Conservation (phyloP, 1,140 invertebrate genomes). For the Drosophila asahinai region DNA sequence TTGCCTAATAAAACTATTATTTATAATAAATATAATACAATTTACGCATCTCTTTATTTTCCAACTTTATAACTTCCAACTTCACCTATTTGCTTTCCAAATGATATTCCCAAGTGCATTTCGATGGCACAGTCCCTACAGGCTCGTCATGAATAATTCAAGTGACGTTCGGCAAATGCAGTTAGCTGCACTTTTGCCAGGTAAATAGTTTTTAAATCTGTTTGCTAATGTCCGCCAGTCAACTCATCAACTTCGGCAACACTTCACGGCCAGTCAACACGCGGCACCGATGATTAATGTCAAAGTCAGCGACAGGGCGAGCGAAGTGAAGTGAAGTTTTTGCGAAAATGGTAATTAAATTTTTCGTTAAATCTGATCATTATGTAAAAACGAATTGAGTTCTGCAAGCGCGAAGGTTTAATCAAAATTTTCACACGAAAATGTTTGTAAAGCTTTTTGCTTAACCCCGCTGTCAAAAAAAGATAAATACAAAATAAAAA, state of each 20-base stretch:
- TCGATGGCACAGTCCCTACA: constrained; percentile 3
- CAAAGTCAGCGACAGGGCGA: constrained; percentile 33
- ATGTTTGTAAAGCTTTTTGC: constrained; percentile 31
- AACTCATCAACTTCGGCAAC: constrained; percentile 37
- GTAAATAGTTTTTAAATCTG: constrained; percentile 48
- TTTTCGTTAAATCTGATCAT: constrained; percentile 49
- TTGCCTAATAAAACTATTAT: too few species aligned
- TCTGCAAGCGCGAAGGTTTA: constrained; percentile 41
- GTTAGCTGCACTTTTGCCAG: constrained; percentile 43
- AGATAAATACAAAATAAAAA: constrained; percentile 25
- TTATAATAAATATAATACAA: too few species aligned
- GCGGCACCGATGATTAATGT: constrained; percentile 45
- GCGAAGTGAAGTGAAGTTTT: constrained; percentile 5
- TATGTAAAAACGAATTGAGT: constrained; percentile 45
- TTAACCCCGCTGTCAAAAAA: constrained; percentile 17
- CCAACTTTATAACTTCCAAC: background rate
- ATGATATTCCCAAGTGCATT: constrained; percentile 9
- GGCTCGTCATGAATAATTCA: constrained; percentile 34
- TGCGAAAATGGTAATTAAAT: constrained; percentile 39
- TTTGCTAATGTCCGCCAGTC: constrained; percentile 38
- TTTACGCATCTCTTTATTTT: too few species aligned
- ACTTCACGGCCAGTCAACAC: constrained; percentile 41
- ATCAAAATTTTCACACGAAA: constrained; percentile 64
- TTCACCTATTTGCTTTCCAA: background rate
- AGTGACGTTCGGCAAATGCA: constrained; percentile 40